Percentiles rank a stretch among this genome's conserved stretches.
These are phyloP conservation scores for Tetranychus piercei DNA, from an alignment of 2,888 invertebrate species.

Conservation along the genomic window DNA sequence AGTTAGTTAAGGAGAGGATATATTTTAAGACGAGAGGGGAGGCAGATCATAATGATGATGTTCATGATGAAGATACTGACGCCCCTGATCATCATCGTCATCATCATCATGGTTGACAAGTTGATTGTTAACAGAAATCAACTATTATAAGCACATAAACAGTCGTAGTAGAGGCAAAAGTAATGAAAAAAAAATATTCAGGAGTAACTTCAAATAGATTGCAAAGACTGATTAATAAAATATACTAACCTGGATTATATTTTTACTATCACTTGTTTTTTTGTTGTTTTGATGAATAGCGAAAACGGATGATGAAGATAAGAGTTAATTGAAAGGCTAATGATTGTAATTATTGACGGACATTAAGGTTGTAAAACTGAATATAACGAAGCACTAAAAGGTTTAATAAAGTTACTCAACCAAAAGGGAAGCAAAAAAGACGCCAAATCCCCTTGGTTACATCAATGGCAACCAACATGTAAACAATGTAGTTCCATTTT, in stretches of 20 bases:
- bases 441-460: too few species aligned
- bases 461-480: too few species aligned
- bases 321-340: too few species aligned
- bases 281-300: not conserved
- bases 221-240: not conserved
- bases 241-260: not conserved
- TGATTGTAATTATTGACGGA: too few species aligned
- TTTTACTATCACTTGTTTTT: not conserved
- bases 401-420: too few species aligned
- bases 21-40: not conserved
- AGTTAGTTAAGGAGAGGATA: not conserved
- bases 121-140: not conserved
- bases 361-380: too few species aligned
- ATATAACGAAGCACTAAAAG: too few species aligned
- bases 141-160: not conserved
- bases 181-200: not conserved
- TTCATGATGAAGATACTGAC: not conserved
- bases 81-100: not conserved
- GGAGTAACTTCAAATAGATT: not conserved
- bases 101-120: conserved; percentile 1
- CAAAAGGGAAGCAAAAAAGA: too few species aligned
- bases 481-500: too few species aligned
- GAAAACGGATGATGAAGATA: not conserved
- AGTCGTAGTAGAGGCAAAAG: not conserved
- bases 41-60: not conserved